These are phyloP conservation scores for Ectemnius cavifrons DNA, from an alignment of 2,888 invertebrate genomes.

Conservation along the genomic window DNA sequence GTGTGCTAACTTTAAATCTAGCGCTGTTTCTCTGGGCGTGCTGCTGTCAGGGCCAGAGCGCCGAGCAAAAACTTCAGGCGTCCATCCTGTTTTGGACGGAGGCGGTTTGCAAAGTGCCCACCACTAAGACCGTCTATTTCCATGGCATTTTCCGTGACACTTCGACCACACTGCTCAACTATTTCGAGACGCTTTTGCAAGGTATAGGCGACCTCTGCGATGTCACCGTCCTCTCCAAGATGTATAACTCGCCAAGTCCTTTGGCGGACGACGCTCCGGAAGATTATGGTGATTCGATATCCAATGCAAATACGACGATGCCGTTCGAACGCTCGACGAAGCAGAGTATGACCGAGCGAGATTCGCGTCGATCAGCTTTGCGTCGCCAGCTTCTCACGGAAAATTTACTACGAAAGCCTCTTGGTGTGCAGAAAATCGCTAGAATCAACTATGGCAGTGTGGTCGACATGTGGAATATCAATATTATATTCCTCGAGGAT, in stretches of 20 bases:
- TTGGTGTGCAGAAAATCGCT: neutral
- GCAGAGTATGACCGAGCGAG: no score
- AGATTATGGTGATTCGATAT: no score
- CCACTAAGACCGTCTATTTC: constrained; percentile 32
- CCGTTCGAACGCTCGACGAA: no score
- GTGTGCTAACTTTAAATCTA: no score
- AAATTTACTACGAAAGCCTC: neutral
- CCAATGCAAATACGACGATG: no score
- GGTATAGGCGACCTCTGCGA: constrained; percentile 22
- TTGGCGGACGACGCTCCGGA: no score
- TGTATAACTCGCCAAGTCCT: neutral
- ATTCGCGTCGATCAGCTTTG: no score
- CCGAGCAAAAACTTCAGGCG: neutral
- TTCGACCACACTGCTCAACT: neutral
- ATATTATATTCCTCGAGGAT: constrained; percentile 34
- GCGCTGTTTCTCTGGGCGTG: neutral
- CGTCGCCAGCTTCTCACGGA: neutral
- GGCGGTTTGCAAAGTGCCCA: constrained; percentile 28
- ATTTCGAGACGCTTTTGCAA: constrained; percentile 20
- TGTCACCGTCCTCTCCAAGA: constrained; percentile 9
- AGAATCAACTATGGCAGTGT: neutral
- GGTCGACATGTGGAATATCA: constrained; percentile 29
- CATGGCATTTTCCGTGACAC: constrained; percentile 17
- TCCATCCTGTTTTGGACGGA: constrained; percentile 38
- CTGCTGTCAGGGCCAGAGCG: neutral